These are phyloP conservation scores for Dicyrtomina minuta DNA, from an alignment of 2,888 invertebrate genomes.

Conservation along the genomic window DNA sequence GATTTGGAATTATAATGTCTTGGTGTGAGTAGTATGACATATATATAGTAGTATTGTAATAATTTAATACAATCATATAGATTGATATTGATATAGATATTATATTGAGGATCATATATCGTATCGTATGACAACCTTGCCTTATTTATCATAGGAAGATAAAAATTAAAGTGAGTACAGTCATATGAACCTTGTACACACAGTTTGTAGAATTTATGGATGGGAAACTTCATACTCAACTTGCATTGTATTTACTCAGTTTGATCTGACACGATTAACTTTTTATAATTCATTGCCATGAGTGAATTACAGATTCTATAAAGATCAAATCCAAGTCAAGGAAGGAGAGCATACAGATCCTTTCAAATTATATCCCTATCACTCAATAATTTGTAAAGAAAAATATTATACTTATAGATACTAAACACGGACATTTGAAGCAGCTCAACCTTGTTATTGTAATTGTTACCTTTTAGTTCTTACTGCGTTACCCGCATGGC, in stretches of 20 bases:
- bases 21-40: no score
- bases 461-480: no score
- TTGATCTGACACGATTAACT: slow-evolving; percentile 27
- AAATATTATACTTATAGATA: background rate
- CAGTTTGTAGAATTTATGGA: background rate
- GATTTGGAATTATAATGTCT: no score
- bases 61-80: no score
- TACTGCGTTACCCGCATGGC: slow-evolving; percentile 18
- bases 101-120: no score
- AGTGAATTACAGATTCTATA: background rate
- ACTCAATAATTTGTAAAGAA: background rate
- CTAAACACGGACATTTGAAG: no score
- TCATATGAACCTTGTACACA: slow-evolving; percentile 6
- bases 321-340: background rate
- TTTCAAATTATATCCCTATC: background rate
- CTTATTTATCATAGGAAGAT: slow-evolving; percentile 12
- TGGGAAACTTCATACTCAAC: background rate
- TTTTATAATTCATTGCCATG: slow-evolving; percentile 7
- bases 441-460: slow-evolving; percentile 19
- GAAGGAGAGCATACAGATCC: no score
- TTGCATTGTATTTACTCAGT: slow-evolving; percentile 14
- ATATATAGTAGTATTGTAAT: no score
- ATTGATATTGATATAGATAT: no score
- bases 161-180: background rate
- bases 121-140: background rate